Evolutionary conservation across 2,113 vertebrate genomes (phyloP).

Genomic region (Falcunculus frontatus): DNA sequence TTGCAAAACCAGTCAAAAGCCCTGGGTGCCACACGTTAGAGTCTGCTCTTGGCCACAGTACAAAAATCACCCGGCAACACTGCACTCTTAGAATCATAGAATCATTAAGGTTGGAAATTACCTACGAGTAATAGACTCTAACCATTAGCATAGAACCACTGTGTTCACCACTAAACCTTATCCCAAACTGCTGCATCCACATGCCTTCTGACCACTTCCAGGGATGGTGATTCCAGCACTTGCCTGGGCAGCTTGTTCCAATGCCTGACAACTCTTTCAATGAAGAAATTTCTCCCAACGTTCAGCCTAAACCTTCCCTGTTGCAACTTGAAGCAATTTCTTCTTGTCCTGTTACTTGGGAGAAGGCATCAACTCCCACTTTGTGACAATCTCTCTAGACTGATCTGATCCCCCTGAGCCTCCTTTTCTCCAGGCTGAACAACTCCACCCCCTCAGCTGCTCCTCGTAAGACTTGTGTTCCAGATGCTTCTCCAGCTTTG

Average conservation of each 20-base stretch:
- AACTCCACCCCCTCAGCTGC: not conserved
- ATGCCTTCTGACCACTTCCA: not conserved
- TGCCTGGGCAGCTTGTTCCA: not conserved
- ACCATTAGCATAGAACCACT: not conserved
- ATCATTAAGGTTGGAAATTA: not conserved
- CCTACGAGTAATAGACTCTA: not conserved
- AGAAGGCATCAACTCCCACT: not conserved
- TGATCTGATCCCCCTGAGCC: not conserved
- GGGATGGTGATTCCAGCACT: not conserved
- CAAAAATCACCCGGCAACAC: not conserved
- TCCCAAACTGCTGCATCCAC: not conserved
- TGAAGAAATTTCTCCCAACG: not conserved
- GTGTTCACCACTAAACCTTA: not conserved
- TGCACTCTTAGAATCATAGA: not conserved
- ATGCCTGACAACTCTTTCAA: not conserved
- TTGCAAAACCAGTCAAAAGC: not conserved
- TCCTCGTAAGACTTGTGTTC: not conserved
- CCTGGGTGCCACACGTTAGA: not conserved
- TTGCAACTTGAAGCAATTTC: not conserved
- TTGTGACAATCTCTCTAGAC: not conserved
- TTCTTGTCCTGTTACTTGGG: not conserved
- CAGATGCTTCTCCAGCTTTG: not conserved
- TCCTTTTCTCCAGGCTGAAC: not conserved
- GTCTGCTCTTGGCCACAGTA: not conserved
- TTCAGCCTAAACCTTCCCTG: not conserved